phyloP scores from a whole-genome alignment of 2,113 vertebrate species.

The Phasianus colchicus region DNA sequence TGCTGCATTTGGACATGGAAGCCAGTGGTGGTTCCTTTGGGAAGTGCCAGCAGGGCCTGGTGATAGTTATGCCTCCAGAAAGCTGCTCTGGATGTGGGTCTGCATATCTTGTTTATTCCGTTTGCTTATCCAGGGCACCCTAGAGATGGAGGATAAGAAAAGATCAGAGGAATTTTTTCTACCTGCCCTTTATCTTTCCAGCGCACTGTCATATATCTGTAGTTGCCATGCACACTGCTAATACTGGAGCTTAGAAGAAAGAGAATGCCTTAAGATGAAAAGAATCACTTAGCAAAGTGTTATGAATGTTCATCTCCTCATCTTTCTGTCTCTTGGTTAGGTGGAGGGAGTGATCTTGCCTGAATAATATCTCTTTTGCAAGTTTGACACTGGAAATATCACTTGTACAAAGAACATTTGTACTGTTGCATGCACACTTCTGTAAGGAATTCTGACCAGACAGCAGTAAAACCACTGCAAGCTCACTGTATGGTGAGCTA shows the following conservation, averaged over 20 bases:
- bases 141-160: conserved; percentile 1
- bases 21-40: neutral
- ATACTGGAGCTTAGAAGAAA: neutral
- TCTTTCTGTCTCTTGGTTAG: neutral
- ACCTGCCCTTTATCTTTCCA: conserved; percentile 35
- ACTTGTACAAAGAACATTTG: neutral
- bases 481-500: fast-evolving
- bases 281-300: neutral
- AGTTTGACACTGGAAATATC: neutral
- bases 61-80: neutral
- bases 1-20: neutral
- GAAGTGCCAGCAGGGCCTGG: neutral
- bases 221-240: neutral
- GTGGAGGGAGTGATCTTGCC: neutral
- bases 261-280: conserved; percentile 4
- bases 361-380: neutral
- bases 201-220: neutral
- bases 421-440: neutral
- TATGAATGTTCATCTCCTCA: neutral
- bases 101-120: neutral
- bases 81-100: neutral
- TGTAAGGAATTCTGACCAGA: neutral
- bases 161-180: conserved; percentile 51
- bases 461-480: neutral
- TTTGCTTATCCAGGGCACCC: neutral